Evolutionary conservation across 2,888 invertebrate genomes (phyloP).

Genomic region (Microctonus hyperodae): DNA sequence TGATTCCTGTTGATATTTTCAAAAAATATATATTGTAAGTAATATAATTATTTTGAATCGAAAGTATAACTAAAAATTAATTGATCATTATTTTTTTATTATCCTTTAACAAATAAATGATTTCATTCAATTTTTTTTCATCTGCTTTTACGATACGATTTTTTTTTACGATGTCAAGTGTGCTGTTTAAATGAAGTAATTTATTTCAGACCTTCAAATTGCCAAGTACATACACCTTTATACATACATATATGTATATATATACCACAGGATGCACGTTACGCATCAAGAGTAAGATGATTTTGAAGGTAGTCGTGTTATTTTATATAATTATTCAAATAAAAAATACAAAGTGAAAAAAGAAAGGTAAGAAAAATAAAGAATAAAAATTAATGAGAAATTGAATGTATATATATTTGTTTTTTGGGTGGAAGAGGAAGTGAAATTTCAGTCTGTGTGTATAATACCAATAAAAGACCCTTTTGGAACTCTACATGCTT

Average conservation of each 20-base stretch:
- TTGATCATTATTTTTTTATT: not conserved
- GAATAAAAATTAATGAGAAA: not conserved
- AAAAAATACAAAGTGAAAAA: too few relatives aligned
- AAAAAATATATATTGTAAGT: too few relatives aligned
- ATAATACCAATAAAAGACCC: too few relatives aligned
- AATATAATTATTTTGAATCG: not conserved
- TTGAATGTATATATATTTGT: not conserved
- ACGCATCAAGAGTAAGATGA: slow-evolving; percentile 1
- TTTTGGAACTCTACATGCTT: not conserved
- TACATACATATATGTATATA: too few relatives aligned
- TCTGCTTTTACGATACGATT: not conserved
- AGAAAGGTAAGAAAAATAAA: not conserved
- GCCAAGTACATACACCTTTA: too few relatives aligned
- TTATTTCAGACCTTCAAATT: slow-evolving; percentile 7
- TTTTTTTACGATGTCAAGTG: not conserved
- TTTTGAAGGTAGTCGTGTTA: not conserved
- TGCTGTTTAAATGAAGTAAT: not conserved
- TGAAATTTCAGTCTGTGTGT: not conserved
- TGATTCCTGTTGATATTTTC: too few relatives aligned
- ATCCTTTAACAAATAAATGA: not conserved
- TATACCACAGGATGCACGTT: slow-evolving; percentile 5
- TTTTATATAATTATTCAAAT: too few relatives aligned
- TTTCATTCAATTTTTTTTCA: too few relatives aligned
- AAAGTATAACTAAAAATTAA: not conserved
- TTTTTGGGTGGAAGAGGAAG: not conserved